These are phyloP conservation scores for Dromas ardeola DNA, from an alignment of 2,113 vertebrate species.

Conservation along the genomic window DNA sequence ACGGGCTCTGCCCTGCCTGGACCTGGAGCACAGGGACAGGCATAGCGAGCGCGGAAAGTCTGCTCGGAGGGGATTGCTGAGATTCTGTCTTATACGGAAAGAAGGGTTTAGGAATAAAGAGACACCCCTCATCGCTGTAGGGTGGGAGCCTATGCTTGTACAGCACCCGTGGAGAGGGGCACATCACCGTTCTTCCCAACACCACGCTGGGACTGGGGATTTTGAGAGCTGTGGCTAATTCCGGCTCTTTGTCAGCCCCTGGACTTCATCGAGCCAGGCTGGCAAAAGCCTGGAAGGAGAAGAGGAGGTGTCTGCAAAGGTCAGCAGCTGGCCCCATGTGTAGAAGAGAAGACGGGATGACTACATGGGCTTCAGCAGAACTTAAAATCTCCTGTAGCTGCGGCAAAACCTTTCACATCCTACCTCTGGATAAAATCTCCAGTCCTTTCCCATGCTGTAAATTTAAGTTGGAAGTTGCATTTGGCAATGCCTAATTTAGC, in stretches of 20 bases:
- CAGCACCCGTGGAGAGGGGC: rapidly evolving
- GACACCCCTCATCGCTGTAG: neutral
- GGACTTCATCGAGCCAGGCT: neutral
- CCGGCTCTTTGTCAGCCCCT: neutral
- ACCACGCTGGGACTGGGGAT: neutral
- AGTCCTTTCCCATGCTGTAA: neutral
- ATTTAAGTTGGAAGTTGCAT: neutral
- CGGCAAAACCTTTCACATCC: neutral
- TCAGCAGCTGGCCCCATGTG: neutral
- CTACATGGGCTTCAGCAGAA: neutral
- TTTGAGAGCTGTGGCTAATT: neutral
- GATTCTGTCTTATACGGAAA: neutral
- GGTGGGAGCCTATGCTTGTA: neutral
- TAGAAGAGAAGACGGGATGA: neutral
- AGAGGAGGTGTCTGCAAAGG: neutral
- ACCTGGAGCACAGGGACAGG: neutral
- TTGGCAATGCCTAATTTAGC: neutral
- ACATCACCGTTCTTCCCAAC: neutral
- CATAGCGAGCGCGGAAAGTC: neutral
- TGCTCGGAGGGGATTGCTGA: rapidly evolving
- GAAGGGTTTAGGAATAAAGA: neutral
- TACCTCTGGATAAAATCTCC: neutral
- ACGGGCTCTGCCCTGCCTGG: neutral
- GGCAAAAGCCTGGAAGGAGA: neutral
- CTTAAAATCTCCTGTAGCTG: neutral